These are phyloP conservation scores for Drosophila trapezifrons DNA, from an alignment of 1,140 invertebrate species.

Conservation along the genomic window DNA sequence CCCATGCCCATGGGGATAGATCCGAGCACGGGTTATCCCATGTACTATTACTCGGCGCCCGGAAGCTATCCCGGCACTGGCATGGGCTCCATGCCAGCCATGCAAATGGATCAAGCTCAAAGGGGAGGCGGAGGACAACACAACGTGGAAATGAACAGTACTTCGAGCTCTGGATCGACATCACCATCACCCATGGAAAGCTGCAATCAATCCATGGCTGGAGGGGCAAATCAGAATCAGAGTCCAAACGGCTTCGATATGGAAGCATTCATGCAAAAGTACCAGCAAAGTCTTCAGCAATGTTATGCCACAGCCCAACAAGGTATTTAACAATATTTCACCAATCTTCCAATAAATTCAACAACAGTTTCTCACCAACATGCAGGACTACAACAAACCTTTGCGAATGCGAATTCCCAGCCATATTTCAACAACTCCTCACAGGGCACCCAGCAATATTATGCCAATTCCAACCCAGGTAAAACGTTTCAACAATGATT, in stretches of 20 bases:
- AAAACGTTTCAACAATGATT: background rate
- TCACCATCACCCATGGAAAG: background rate
- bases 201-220: background rate
- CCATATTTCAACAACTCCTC: background rate
- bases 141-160: background rate
- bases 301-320: constrained; percentile 22
- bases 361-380: background rate
- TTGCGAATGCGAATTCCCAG: constrained; percentile 6
- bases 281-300: constrained; percentile 30
- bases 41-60: constrained; percentile 2
- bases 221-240: background rate
- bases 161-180: background rate
- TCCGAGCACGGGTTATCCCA: constrained; percentile 1
- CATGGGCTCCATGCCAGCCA: constrained; percentile 2
- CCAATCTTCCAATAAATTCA: background rate
- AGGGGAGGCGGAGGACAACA: constrained; percentile 1
- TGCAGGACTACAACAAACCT: constrained; percentile 8
- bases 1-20: constrained; percentile 10
- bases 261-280: constrained; percentile 29
- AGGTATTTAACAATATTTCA: background rate
- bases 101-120: constrained; percentile 5
- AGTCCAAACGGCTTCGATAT: background rate
- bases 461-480: constrained; percentile 6
- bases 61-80: background rate
- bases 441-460: constrained; percentile 4